These are phyloP conservation scores for Atrichornis clamosus DNA, from an alignment of 2,113 vertebrate genomes.

Conservation along the genomic window DNA sequence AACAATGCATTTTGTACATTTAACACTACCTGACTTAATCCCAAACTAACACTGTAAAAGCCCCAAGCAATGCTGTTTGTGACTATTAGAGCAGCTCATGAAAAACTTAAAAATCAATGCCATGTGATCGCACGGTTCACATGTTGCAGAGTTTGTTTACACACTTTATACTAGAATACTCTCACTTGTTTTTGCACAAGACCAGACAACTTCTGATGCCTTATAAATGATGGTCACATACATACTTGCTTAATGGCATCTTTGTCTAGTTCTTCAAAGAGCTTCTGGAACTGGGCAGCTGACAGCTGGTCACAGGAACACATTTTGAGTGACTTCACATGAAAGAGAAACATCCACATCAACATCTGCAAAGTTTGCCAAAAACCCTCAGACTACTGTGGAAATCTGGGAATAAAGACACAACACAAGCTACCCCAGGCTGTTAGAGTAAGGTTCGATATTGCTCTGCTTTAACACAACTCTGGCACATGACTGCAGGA, in stretches of 20 bases:
- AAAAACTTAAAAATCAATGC: background rate
- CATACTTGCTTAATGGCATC: conserved; percentile 77
- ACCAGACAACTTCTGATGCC: background rate
- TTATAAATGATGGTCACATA: background rate
- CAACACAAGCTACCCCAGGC: background rate
- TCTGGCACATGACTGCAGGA: background rate
- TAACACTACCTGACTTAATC: background rate
- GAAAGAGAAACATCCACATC: background rate
- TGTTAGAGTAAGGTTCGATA: background rate
- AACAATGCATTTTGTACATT: background rate
- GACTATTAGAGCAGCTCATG: background rate
- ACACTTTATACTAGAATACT: background rate
- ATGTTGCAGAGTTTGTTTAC: background rate
- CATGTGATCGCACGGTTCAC: background rate
- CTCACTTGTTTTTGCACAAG: background rate
- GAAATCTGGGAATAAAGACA: background rate
- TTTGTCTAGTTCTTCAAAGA: conserved; percentile 89
- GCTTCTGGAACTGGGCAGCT: conserved; percentile 78
- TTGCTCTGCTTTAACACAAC: background rate
- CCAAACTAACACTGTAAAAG: background rate
- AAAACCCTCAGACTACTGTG: background rate
- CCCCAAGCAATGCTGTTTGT: background rate
- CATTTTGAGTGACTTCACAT: conserved; percentile 62
- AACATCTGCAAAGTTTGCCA: background rate
- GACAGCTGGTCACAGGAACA: conserved; percentile 65